phyloP scores from a whole-genome alignment of 1,140 invertebrate genomes.

The Myzus persicae region DNA sequence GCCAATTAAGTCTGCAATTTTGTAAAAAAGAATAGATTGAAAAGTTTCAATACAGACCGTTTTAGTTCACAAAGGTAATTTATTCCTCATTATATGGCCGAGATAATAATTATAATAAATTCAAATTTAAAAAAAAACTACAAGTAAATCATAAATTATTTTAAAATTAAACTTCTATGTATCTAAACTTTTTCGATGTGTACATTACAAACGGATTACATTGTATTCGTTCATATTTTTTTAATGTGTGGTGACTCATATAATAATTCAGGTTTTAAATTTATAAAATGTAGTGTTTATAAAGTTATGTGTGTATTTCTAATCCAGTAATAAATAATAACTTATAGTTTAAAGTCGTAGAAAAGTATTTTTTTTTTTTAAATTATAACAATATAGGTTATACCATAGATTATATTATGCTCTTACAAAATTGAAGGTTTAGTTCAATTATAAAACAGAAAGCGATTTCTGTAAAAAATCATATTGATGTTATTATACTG shows the following conservation, averaged over 20 bases:
- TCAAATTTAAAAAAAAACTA: conserved; percentile 12
- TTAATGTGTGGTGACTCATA: neutral
- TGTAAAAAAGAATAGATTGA: neutral
- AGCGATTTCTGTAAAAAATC: too few species aligned
- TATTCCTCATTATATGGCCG: neutral
- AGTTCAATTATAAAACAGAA: too few species aligned
- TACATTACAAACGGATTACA: neutral
- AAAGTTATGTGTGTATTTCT: neutral
- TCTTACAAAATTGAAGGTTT: too few species aligned
- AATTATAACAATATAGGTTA: too few species aligned
- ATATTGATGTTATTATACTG: too few species aligned
- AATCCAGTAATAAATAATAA: too few species aligned
- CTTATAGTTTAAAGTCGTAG: too few species aligned
- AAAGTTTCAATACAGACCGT: neutral
- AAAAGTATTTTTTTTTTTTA: neutral
- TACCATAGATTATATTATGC: too few species aligned
- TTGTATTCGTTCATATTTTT: neutral
- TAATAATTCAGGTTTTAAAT: neutral
- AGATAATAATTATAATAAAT: conserved; percentile 4
- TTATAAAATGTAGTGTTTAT: neutral
- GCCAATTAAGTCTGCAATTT: neutral
- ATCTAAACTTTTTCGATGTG: neutral
- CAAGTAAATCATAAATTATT: neutral
- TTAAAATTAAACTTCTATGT: neutral
- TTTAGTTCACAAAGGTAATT: conserved; percentile 1